Conservation (phyloP, 92 coral and sea anemone species). For the Hydrozoanthus gracilis region DNA sequence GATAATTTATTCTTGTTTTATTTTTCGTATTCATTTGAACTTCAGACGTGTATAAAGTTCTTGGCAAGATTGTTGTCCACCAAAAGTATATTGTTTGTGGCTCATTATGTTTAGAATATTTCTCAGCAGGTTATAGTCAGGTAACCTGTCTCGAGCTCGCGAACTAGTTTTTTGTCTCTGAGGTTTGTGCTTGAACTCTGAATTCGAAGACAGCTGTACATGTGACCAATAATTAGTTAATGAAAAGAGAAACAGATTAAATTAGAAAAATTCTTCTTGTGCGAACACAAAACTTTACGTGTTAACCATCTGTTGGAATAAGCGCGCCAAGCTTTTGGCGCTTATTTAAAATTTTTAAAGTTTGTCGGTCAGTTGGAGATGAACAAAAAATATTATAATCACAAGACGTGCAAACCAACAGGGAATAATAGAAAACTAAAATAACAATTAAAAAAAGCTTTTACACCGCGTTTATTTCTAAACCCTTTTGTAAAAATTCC, state of each 20-base stretch:
- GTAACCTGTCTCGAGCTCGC: background rate
- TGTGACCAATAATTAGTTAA: background rate
- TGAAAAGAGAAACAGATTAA: background rate
- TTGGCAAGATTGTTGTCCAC: background rate
- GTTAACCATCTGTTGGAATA: no score
- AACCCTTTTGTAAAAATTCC: no score
- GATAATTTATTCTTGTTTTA: background rate
- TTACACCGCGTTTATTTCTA: no score
- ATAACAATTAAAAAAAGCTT: no score
- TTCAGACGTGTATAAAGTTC: background rate
- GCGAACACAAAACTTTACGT: no score
- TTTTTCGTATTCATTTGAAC: background rate
- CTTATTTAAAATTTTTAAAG: no score
- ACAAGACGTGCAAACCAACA: no score
- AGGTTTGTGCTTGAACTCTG: background rate
- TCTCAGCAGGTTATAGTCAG: background rate
- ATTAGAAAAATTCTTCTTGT: no score
- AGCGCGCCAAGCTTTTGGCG: no score
- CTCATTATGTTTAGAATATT: conserved; percentile 16
- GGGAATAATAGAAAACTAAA: no score
- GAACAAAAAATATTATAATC: no score
- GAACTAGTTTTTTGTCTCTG: background rate
- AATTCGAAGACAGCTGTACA: background rate
- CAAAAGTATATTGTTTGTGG: background rate
- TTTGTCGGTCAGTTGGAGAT: no score